Evolutionary conservation across 2,888 invertebrate genomes (phyloP).

Genomic region (Steinernema scapterisci): DNA sequence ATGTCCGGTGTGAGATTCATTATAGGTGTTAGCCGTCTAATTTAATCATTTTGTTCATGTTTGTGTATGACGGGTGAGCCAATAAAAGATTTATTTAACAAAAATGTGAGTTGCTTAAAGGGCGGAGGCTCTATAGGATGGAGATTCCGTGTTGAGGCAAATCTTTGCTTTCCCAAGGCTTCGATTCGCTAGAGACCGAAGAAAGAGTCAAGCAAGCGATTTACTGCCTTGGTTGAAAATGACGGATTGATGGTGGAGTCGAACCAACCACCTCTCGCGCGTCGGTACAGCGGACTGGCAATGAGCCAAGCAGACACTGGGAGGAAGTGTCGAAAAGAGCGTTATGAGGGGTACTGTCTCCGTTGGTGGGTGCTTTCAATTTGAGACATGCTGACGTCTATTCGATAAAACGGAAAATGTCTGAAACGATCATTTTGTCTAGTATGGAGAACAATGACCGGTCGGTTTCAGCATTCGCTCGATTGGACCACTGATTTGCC

Average conservation of each 20-base stretch:
- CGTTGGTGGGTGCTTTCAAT: no score
- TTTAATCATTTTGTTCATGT: neutral
- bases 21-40: neutral
- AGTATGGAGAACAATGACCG: no score
- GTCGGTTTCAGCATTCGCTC: no score
- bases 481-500: no score
- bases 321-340: neutral
- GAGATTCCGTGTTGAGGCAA: slow-evolving; percentile 29
- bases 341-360: neutral
- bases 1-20: no score
- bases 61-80: slow-evolving; percentile 8
- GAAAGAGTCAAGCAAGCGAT: slow-evolving; percentile 70
- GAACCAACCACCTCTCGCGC: neutral
- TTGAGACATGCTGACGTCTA: no score
- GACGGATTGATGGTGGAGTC: neutral
- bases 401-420: no score
- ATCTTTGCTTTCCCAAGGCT: slow-evolving; percentile 12
- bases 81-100: neutral
- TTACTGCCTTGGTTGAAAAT: slow-evolving; percentile 61
- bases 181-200: slow-evolving; percentile 48
- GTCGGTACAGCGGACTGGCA: neutral
- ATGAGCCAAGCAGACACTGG: neutral
- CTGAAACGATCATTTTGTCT: no score
- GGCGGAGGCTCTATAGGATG: slow-evolving; percentile 26
- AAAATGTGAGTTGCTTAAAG: slow-evolving; percentile 26